Percentiles rank a stretch among this genome's conserved stretches.
Evolutionary conservation across 2,113 vertebrate genomes (phyloP).

Genomic region (Bubo bubo): DNA sequence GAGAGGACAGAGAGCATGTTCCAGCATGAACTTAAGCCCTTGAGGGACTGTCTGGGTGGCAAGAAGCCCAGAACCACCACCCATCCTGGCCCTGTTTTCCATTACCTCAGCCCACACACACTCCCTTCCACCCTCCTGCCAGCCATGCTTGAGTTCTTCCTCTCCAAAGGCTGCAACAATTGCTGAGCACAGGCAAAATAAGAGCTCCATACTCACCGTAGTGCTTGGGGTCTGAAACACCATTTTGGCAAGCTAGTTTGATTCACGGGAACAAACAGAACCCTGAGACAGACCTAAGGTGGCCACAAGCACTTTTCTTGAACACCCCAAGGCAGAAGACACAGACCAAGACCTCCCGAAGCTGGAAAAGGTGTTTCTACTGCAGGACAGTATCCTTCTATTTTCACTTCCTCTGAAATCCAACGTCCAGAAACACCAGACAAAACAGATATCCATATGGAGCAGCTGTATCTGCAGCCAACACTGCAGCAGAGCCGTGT

Average conservation of each 20-base stretch:
- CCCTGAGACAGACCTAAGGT: background rate
- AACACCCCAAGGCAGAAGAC: background rate
- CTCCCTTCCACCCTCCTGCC: constrained; percentile 6
- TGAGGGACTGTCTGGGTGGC: constrained; percentile 57
- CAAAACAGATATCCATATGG: fast-evolving
- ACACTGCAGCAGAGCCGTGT: background rate
- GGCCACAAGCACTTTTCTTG: background rate
- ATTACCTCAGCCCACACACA: constrained; percentile 61
- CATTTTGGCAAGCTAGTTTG: too few relatives aligned
- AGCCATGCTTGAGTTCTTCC: background rate
- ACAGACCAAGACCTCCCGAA: background rate
- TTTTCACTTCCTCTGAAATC: background rate
- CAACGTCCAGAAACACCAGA: background rate
- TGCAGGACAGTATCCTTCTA: background rate
- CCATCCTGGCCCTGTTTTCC: constrained; percentile 39
- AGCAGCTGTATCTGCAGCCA: background rate
- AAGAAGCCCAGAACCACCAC: constrained; percentile 41
- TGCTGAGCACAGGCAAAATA: background rate
- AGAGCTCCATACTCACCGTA: fast-evolving
- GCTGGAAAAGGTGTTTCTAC: background rate
- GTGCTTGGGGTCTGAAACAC: fast-evolving
- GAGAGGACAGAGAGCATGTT: constrained; percentile 8
- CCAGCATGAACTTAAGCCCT: constrained; percentile 31
- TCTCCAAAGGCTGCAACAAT: background rate
- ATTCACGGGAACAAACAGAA: background rate